Conservation (phyloP, 2,113 vertebrate species). For the Xenopus tropicalis region UCB_Xtro_10.0 CM004448.2:136719001-136719500, state of each 20-base stretch:
- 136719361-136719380: slow-evolving; percentile 16
- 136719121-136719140: too few relatives aligned
- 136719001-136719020: too few relatives aligned
- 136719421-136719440: background rate
- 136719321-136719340: slow-evolving; percentile 16
- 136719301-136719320: background rate
- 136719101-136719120: too few relatives aligned
- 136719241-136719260: background rate
- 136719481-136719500: slow-evolving; percentile 7
- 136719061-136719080: too few relatives aligned
- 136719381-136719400: background rate
- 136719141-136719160: too few relatives aligned
- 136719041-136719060: too few relatives aligned
- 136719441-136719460: background rate
- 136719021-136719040: too few relatives aligned
- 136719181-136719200: too few relatives aligned
- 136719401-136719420: background rate
- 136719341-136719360: slow-evolving; percentile 7
- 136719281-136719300: background rate
- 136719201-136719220: background rate
- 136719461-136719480: background rate
- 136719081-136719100: too few relatives aligned
- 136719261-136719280: background rate
- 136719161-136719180: too few relatives aligned
- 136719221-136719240: background rate